A percentile compares a stretch with the other conserved stretches of the same genome.
phyloP scores from a whole-genome alignment of 2,888 invertebrate genomes.

The Drosophila trichaetosa region DNA sequence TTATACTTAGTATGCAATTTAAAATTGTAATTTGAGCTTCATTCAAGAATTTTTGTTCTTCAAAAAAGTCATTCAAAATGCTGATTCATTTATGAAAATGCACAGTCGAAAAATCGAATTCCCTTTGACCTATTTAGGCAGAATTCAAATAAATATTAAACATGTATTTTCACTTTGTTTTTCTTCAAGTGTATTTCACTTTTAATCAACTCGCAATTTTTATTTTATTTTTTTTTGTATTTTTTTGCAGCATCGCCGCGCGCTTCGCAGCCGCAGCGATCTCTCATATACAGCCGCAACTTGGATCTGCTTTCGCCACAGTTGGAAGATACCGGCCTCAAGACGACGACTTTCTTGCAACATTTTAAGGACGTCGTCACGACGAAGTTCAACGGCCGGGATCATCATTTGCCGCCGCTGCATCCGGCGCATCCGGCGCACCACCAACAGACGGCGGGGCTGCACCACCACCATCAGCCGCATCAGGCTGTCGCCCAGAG shows the following conservation, averaged over 20 bases:
- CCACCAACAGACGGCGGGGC: slow-evolving; percentile 78
- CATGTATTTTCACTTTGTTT: not conserved
- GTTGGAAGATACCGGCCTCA: slow-evolving; percentile 84
- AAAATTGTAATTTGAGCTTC: not conserved
- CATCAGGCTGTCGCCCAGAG: slow-evolving; percentile 84
- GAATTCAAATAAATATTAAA: not conserved
- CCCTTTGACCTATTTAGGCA: not conserved
- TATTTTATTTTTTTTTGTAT: not conserved
- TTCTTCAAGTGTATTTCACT: not conserved
- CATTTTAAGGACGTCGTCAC: slow-evolving; percentile 85
- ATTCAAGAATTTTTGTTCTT: not conserved
- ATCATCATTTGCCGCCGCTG: slow-evolving; percentile 83
- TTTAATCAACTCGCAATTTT: not conserved
- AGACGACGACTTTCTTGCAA: slow-evolving; percentile 85
- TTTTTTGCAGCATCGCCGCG: slow-evolving; percentile 57
- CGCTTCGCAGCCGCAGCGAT: slow-evolving; percentile 60
- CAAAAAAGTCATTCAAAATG: not conserved
- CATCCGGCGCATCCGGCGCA: slow-evolving; percentile 80
- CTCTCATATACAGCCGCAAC: slow-evolving; percentile 74
- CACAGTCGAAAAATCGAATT: not conserved
- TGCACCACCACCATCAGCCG: slow-evolving; percentile 82
- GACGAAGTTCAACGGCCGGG: slow-evolving; percentile 84
- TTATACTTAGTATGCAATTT: not conserved
- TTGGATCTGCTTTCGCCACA: slow-evolving; percentile 80
- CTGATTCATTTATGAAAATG: not conserved